Conservation (phyloP, 1,140 invertebrate genomes). For the Belonocnema kinseyi region DNA sequence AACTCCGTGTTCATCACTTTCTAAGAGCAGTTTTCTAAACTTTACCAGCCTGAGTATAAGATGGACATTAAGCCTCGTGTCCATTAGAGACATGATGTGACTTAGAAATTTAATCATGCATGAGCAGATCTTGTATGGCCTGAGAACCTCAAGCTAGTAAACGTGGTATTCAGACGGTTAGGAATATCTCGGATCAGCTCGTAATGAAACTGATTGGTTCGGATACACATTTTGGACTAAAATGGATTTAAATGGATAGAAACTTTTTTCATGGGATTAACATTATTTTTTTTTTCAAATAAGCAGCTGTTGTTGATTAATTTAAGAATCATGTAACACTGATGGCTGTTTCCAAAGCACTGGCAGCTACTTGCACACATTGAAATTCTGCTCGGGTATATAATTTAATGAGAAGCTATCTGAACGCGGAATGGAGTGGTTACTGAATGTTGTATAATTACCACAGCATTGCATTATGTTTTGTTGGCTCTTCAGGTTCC, state of each 20-base stretch:
- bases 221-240: neutral
- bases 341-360: neutral
- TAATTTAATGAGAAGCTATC: slow-evolving; percentile 17
- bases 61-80: too few species aligned
- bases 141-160: too few species aligned
- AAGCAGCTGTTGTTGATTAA: too few species aligned
- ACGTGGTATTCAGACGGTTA: too few species aligned
- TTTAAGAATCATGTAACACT: too few species aligned
- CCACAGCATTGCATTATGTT: neutral
- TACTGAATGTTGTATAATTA: slow-evolving; percentile 12
- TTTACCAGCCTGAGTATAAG: too few species aligned
- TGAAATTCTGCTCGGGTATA: neutral
- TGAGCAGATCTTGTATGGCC: too few species aligned
- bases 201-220: neutral
- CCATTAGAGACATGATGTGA: too few species aligned
- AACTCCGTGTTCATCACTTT: too few species aligned
- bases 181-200: neutral
- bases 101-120: too few species aligned
- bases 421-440: neutral
- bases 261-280: neutral
- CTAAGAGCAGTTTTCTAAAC: too few species aligned
- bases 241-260: neutral
- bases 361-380: neutral
- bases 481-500: neutral
- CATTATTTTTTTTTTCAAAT: too few species aligned